These are phyloP conservation scores for Spilarctia lutea DNA, from an alignment of 2,888 invertebrate species.

Conservation along the genomic window DNA sequence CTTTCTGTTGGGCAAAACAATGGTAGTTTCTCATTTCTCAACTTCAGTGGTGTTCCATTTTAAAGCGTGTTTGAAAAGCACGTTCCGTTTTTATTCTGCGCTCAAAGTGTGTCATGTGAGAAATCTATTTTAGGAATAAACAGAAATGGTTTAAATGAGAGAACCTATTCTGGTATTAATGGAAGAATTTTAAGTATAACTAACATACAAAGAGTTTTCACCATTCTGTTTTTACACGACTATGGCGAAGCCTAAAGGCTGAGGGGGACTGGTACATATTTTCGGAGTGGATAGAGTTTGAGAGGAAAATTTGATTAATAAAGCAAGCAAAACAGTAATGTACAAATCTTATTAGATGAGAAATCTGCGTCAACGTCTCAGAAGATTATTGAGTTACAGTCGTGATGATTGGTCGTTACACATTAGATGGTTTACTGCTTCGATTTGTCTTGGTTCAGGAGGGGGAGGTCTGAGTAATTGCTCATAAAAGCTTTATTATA, in stretches of 20 bases:
- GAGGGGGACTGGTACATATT: no score
- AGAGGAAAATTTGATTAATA: neutral
- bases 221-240: no score
- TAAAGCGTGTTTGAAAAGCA: neutral
- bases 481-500: slow-evolving; percentile 3
- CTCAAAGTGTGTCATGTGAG: neutral
- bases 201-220: neutral
- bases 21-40: neutral
- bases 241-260: no score
- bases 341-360: slow-evolving; percentile 25
- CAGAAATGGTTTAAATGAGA: neutral
- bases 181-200: neutral
- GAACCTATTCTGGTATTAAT: neutral
- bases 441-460: slow-evolving; percentile 34
- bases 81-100: neutral
- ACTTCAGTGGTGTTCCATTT: neutral
- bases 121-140: neutral
- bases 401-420: slow-evolving; percentile 33
- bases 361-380: slow-evolving; percentile 21
- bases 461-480: neutral
- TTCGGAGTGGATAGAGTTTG: neutral
- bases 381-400: slow-evolving; percentile 29
- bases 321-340: neutral
- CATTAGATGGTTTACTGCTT: slow-evolving; percentile 29
- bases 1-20: neutral